A percentile compares a stretch with the other conserved stretches of the same genome.
Conservation (phyloP, 2,797 vertebrate species). For the Emydoidea blandingii region DNA sequence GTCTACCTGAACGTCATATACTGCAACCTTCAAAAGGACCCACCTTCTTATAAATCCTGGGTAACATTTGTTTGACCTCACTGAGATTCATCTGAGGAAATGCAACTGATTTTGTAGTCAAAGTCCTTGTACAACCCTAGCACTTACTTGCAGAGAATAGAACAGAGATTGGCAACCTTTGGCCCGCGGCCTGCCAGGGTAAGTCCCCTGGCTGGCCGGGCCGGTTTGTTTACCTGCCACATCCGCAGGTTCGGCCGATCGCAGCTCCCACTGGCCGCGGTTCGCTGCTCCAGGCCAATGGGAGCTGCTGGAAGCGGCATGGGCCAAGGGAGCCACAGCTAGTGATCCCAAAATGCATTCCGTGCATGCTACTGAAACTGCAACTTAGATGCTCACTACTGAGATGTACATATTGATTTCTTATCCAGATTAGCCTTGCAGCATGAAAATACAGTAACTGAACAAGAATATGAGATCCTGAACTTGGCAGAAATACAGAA, state of each 20-base stretch:
- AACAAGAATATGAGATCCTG: background rate
- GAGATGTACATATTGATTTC: background rate
- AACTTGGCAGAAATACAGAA: background rate
- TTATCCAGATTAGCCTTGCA: background rate
- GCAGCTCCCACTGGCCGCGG: too few species aligned
- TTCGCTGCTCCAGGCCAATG: too few species aligned
- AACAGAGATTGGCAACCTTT: background rate
- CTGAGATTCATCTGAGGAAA: background rate
- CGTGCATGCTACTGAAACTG: background rate
- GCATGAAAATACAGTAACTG: background rate
- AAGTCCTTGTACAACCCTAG: background rate
- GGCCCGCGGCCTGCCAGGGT: too few species aligned
- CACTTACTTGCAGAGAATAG: background rate
- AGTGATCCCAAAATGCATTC: background rate
- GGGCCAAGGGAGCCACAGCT: background rate
- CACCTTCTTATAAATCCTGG: background rate
- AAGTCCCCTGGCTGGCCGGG: too few species aligned
- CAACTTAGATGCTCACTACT: fast-evolving
- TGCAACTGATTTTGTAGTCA: background rate
- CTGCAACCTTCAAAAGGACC: background rate
- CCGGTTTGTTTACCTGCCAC: too few species aligned
- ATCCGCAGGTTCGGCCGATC: too few species aligned
- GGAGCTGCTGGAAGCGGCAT: too few species aligned
- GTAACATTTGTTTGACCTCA: background rate
- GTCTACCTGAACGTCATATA: background rate